Evolutionary conservation across 2,888 invertebrate species (phyloP).

Genomic region (Odiellus spinosus): DNA sequence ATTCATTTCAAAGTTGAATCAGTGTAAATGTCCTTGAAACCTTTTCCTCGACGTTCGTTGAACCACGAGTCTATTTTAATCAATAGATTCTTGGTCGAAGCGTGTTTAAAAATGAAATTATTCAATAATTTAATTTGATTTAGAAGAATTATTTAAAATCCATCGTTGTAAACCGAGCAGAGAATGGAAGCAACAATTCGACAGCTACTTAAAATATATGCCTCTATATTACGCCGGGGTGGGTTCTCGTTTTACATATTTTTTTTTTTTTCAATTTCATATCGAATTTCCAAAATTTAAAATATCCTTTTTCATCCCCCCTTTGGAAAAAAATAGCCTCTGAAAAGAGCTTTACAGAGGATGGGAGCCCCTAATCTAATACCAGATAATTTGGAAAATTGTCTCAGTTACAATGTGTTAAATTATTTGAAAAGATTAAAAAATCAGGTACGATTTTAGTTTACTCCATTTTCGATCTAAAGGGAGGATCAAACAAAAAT

Average conservation of each 20-base stretch:
- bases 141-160: constrained; percentile 80
- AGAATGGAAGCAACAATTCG: constrained; percentile 84
- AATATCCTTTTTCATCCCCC: too few relatives aligned
- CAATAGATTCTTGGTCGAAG: too few relatives aligned
- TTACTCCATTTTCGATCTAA: too few relatives aligned
- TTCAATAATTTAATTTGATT: too few relatives aligned
- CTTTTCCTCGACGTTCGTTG: too few relatives aligned
- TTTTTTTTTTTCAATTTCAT: background rate
- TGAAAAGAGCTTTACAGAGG: constrained; percentile 72
- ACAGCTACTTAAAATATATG: constrained; percentile 86
- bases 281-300: too few relatives aligned
- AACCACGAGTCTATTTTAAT: too few relatives aligned
- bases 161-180: constrained; percentile 79
- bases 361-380: constrained; percentile 76
- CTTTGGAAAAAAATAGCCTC: too few relatives aligned
- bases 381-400: constrained; percentile 82
- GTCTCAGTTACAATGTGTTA: constrained; percentile 76
- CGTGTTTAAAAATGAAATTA: too few relatives aligned
- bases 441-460: constrained; percentile 68
- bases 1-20: too few relatives aligned
- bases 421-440: constrained; percentile 91
- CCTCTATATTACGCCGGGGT: constrained; percentile 84
- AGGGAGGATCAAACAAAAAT: too few relatives aligned
- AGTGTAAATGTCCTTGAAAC: too few relatives aligned
- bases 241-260: constrained; percentile 24